Percentiles rank a stretch among this genome's conserved stretches.
phyloP scores from a whole-genome alignment of 2,888 invertebrate genomes.

The Melieria picta region DNA sequence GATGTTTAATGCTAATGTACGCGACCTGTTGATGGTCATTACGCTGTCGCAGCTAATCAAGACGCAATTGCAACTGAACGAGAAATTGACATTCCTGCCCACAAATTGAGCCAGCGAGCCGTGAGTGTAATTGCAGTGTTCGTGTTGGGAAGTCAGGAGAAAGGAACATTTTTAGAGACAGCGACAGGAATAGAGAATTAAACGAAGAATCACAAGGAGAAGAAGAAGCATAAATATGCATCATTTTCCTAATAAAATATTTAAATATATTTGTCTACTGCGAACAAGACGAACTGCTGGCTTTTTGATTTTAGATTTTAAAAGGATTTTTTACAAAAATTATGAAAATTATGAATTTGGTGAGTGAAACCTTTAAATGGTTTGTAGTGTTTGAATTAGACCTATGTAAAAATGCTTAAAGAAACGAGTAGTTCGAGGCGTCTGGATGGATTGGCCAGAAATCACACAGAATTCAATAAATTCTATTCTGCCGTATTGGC shows the following conservation, averaged over 20 bases:
- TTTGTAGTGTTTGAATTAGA: no score
- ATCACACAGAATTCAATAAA: no score
- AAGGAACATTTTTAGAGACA: neutral
- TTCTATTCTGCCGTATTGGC: no score
- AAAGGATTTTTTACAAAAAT: no score
- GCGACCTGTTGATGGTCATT: conserved; percentile 97
- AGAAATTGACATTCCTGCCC: conserved; percentile 89
- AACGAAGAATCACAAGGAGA: no score
- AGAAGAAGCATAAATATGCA: conserved; percentile 1
- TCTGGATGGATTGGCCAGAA: no score
- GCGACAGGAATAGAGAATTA: no score
- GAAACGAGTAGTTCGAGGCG: no score
- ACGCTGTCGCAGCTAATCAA: conserved; percentile 95
- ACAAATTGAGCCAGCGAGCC: conserved; percentile 67
- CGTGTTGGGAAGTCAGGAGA: conserved; percentile 1
- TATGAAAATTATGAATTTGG: no score
- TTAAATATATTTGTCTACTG: conserved; percentile 39
- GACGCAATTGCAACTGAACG: conserved; percentile 95
- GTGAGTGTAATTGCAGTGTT: conserved; percentile 22
- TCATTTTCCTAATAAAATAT: conserved; percentile 32
- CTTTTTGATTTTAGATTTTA: neutral
- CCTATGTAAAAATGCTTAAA: no score
- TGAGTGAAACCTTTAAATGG: no score
- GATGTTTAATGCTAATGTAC: conserved; percentile 95
- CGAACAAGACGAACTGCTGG: conserved; percentile 17